phyloP scores from a whole-genome alignment of 2,888 invertebrate genomes.

The Melangyna quadrimaculata region DNA sequence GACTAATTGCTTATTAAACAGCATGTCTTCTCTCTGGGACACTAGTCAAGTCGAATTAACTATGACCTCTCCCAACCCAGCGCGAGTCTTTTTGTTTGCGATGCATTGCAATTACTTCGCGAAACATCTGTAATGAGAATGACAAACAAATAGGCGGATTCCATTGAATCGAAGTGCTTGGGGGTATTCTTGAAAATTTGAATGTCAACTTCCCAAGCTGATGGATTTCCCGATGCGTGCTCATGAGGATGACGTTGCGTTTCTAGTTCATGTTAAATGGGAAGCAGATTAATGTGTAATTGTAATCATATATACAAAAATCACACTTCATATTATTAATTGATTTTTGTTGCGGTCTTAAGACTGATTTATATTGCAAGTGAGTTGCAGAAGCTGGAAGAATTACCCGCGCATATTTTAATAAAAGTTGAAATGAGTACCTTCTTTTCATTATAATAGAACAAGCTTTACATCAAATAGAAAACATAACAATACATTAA shows the following conservation, averaged over 20 bases:
- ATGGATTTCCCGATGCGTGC: constrained; percentile 27
- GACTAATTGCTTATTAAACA: constrained; percentile 64
- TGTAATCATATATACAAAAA: neutral
- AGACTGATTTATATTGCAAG: neutral
- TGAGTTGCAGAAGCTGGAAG: neutral
- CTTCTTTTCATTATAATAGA: neutral
- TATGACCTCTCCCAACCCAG: constrained; percentile 36
- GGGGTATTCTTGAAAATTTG: constrained; percentile 7
- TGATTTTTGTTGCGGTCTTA: neutral
- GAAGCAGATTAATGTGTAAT: neutral
- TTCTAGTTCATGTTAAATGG: neutral
- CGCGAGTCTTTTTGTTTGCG: constrained; percentile 27
- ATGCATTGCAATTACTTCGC: constrained; percentile 9
- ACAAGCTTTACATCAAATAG: neutral
- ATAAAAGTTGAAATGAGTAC: neutral
- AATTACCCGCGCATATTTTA: constrained; percentile 5
- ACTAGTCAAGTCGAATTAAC: constrained; percentile 26
- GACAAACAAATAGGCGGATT: constrained; percentile 24
- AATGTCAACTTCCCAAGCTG: neutral
- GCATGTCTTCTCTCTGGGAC: constrained; percentile 19
- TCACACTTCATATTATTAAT: neutral
- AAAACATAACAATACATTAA: neutral
- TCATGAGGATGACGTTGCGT: neutral
- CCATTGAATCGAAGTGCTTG: neutral
- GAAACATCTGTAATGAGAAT: neutral